A percentile compares a stretch with the other conserved stretches of the same genome.
Conservation (phyloP, 2,797 vertebrate genomes). For the Cyclopterus lumpus region DNA sequence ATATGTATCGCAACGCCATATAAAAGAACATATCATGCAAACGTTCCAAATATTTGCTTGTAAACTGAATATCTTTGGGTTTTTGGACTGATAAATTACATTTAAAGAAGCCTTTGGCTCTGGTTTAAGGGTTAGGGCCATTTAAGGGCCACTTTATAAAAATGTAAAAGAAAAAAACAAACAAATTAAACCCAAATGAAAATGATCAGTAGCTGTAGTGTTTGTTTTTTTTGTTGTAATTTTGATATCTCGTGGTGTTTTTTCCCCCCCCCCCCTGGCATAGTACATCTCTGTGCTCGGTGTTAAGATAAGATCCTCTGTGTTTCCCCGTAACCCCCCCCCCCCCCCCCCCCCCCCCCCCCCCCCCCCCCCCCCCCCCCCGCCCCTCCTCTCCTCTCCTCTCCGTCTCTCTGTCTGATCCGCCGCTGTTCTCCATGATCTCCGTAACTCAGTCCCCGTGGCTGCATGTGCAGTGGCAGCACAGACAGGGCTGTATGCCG, state of each 20-base stretch:
- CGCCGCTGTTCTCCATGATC: conserved; percentile 53
- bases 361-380: too few species aligned
- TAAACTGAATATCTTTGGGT: background rate
- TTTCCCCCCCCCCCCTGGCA: background rate
- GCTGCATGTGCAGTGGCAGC: conserved; percentile 64
- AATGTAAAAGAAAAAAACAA: too few species aligned
- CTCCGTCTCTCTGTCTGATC: conserved; percentile 45
- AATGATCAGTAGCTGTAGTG: background rate
- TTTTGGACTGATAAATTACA: background rate
- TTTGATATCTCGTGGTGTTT: background rate
- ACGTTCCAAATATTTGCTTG: background rate
- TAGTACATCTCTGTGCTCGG: conserved; percentile 10
- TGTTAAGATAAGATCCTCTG: background rate
- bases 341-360: too few species aligned
- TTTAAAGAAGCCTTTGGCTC: background rate
- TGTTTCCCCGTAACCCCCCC: background rate
- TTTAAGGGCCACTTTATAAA: background rate
- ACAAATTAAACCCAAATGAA: background rate
- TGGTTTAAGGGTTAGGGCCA: background rate
- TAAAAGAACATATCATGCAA: background rate
- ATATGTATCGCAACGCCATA: background rate
- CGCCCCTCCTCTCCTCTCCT: too few species aligned
- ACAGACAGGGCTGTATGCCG: conserved; percentile 76
- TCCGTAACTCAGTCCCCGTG: conserved; percentile 38
- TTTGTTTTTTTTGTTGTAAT: background rate